These are phyloP conservation scores for Lathronympha strigana DNA, from an alignment of 2,888 invertebrate species.

Conservation along the genomic window DNA sequence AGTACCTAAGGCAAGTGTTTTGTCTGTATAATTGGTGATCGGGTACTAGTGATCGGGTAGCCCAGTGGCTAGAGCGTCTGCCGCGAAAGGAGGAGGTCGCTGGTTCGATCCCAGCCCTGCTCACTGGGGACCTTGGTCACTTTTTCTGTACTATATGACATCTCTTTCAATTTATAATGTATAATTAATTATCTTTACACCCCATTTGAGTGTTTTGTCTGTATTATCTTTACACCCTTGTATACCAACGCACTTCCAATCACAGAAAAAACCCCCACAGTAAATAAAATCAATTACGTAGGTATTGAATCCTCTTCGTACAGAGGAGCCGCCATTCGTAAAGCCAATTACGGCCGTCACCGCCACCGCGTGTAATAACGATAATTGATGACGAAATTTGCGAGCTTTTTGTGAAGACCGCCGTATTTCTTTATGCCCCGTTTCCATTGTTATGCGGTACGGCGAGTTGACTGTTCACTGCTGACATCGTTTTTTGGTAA, in stretches of 20 bases:
- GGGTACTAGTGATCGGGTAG: too few species aligned
- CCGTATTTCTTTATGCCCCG: conserved; percentile 72
- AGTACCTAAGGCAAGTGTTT: too few species aligned
- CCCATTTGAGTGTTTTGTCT: too few species aligned
- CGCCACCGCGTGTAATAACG: conserved; percentile 76
- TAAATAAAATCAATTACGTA: conserved; percentile 34
- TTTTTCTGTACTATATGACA: too few species aligned
- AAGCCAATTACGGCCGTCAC: conserved; percentile 79
- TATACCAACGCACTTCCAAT: not conserved
- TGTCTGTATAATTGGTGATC: too few species aligned
- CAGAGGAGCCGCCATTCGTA: conserved; percentile 75
- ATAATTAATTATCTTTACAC: too few species aligned
- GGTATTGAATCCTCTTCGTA: conserved; percentile 43
- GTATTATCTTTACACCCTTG: not conserved
- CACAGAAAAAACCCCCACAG: not conserved
- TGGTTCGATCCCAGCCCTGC: too few species aligned
- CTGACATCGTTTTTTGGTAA: too few species aligned
- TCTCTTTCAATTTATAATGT: too few species aligned
- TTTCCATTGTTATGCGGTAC: conserved; percentile 56
- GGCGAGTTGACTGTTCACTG: conserved; percentile 27
- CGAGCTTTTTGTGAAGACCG: conserved; percentile 81
- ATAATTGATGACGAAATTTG: conserved; percentile 84
- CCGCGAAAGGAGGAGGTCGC: too few species aligned
- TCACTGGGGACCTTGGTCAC: too few species aligned
- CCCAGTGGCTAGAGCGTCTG: too few species aligned